Conservation (phyloP, 1,140 invertebrate species). For the Pristionchus pacificus region DNA sequence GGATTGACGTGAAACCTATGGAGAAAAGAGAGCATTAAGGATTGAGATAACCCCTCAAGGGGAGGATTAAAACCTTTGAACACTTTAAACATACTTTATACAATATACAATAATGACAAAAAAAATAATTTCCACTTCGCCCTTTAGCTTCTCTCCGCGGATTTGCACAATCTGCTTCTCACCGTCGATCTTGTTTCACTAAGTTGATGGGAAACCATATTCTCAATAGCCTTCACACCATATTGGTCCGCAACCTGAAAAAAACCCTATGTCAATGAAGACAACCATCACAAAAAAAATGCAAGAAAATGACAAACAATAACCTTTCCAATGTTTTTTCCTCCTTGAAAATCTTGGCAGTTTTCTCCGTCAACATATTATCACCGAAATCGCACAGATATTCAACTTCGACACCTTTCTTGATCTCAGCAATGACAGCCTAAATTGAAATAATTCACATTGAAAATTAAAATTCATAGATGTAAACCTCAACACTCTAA, state of each 20-base stretch:
- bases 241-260: conserved; percentile 69
- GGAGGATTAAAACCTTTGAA: too few species aligned
- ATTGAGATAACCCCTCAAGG: too few species aligned
- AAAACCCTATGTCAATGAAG: conserved; percentile 78
- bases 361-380: conserved; percentile 73
- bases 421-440: conserved; percentile 83
- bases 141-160: conserved; percentile 87
- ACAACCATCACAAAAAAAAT: conserved; percentile 75
- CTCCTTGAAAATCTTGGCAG: conserved; percentile 92
- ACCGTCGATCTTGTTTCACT: conserved; percentile 82
- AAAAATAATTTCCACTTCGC: conserved; percentile 97
- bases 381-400: conserved; percentile 90
- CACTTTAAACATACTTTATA: too few species aligned
- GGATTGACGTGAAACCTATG: too few species aligned
- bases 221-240: conserved; percentile 93
- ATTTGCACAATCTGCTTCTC: conserved; percentile 98
- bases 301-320: too few species aligned
- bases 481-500: too few species aligned
- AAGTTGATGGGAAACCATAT: conserved; percentile 95
- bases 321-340: conserved; percentile 84
- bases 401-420: conserved; percentile 78
- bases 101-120: too few species aligned
- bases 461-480: too few species aligned
- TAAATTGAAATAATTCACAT: too few species aligned
- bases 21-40: too few species aligned